Conservation (phyloP, 1,140 invertebrate species). For the Bombus terrestris region DNA sequence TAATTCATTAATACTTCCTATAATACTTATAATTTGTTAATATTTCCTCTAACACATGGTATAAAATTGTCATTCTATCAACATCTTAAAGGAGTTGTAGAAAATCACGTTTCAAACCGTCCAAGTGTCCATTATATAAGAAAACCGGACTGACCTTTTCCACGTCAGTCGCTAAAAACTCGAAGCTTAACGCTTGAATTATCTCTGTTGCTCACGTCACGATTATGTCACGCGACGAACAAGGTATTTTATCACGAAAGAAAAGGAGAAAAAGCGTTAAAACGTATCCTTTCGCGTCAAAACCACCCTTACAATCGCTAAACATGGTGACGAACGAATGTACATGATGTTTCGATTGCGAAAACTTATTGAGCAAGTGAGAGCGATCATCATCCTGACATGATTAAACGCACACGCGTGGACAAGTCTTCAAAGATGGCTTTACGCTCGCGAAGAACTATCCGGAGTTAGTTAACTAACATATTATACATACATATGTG, state of each 20-base stretch:
- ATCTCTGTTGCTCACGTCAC: neutral
- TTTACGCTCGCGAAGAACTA: slow-evolving; percentile 19
- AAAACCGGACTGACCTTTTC: slow-evolving; percentile 31
- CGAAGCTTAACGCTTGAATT: slow-evolving; percentile 34
- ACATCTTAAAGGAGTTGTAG: neutral
- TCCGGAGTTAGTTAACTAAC: neutral
- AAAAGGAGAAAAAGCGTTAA: neutral
- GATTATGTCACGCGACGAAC: slow-evolving; percentile 2
- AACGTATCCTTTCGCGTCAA: neutral
- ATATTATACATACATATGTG: neutral
- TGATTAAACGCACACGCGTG: neutral
- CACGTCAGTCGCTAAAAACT: slow-evolving; percentile 8
- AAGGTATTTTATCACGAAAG: neutral
- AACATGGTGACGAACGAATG: neutral
- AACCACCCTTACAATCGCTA: neutral
- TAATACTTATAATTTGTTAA: neutral
- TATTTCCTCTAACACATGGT: neutral
- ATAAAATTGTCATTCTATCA: neutral
- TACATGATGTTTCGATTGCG: slow-evolving; percentile 32
- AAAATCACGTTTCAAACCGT: slow-evolving; percentile 27
- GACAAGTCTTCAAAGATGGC: slow-evolving; percentile 1
- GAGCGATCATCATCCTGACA: slow-evolving; percentile 52
- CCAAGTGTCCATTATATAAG: slow-evolving; percentile 21
- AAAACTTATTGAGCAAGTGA: slow-evolving; percentile 62
- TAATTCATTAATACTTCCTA: neutral